Evolutionary conservation across 2,888 invertebrate species (phyloP), one percentile per base, ranked within the genome.

Genomic region (Erebia palarica): DNA sequence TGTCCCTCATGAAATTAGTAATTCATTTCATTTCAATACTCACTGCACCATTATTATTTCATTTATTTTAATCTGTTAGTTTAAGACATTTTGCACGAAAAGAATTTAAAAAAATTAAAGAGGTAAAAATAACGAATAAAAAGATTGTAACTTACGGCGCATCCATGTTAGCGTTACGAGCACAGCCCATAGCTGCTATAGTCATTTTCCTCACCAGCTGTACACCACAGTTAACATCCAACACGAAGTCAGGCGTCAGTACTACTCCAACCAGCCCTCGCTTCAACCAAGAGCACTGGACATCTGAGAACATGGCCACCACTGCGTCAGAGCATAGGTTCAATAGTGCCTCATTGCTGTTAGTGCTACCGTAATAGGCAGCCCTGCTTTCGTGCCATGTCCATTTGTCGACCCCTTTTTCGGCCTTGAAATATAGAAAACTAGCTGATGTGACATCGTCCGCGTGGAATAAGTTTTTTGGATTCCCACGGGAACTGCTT

Each of bases 231-330:
- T 63, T 73, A 59, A 76, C 76, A 4, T 90, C 79, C 11, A 63
- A 75, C 1, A 70, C 73, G 69, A 83, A 90, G 76, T 91, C 91
- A 47, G 88, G 88, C 58, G 80, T 85, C 0, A 92, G 77, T 2
- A 92, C 78, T 1, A 92, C 75, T 8, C 92, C 93, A 1, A 85
- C 71, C 0, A 85, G 81, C 13, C 91, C 91, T 68, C 87, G 81
- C 55, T 86, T 83, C 10, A 92, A 70, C 92, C 93, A 93, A 10
- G 82, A 75, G 67, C 92, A 92, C 69, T 86, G 88, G 0, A 83
- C 84, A 18, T 81, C 78, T 0, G 86, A 81, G 14, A 93, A 63
- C n/a, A 86, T 84, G 0, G 85, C 86, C 3, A 73, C 75, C 0
- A 86, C 77, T 14, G 75, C 78, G 16, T 88, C 85, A 0, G 90